These are phyloP conservation scores for Cerastis rubricosa DNA, from an alignment of 2,888 invertebrate genomes.

Conservation along the genomic window DNA sequence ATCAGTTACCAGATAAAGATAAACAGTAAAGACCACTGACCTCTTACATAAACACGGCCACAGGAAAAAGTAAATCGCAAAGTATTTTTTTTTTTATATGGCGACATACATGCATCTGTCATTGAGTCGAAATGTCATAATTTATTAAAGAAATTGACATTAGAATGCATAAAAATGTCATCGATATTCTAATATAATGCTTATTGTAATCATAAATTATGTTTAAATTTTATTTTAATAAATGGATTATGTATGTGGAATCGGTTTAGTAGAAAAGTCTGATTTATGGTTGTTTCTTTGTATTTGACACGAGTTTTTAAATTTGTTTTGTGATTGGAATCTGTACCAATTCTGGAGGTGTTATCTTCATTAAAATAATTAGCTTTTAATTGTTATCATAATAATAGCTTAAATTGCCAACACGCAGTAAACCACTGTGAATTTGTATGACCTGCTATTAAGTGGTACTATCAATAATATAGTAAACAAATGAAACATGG, in stretches of 20 bases:
- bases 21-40: conserved; percentile 22
- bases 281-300: conserved; percentile 25
- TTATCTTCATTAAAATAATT: background rate
- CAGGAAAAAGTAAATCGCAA: conserved; percentile 16
- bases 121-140: conserved; percentile 33
- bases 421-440: too few species aligned
- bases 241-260: conserved; percentile 22
- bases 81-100: conserved; percentile 33
- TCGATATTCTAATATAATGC: conserved; percentile 49
- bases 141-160: conserved; percentile 44
- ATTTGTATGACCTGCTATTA: background rate
- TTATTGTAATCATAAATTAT: conserved; percentile 35
- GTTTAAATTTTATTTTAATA: conserved; percentile 31
- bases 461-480: background rate
- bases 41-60: conserved; percentile 24
- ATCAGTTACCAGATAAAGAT: conserved; percentile 17
- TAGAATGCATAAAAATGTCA: conserved; percentile 48
- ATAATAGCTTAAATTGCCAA: background rate
- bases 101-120: conserved; percentile 41
- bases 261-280: conserved; percentile 10
- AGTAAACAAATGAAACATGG: background rate
- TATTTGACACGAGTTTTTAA: conserved; percentile 13
- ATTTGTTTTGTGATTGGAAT: conserved; percentile 5
- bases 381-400: background rate
- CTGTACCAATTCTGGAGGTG: background rate